Evolutionary conservation across 30 jellyfish, hydroid and myxozoan species (phyloP).

Genomic region (Aurelia sp.): DNA sequence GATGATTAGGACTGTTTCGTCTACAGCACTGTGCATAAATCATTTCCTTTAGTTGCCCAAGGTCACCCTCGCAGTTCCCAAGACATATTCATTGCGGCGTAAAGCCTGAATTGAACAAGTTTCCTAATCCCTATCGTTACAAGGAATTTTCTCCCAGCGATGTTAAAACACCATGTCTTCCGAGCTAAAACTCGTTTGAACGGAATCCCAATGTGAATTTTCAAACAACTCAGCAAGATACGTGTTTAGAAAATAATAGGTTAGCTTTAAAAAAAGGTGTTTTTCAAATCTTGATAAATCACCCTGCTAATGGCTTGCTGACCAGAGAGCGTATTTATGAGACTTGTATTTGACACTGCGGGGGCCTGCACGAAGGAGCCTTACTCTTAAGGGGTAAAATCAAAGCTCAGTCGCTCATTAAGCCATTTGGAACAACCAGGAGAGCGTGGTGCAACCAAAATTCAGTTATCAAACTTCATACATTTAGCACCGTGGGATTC

Average conservation of each 20-base stretch:
- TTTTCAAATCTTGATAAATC: neutral
- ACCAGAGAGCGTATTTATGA: no score
- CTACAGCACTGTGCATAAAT: no score
- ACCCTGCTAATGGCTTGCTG: neutral
- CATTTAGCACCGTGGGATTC: no score
- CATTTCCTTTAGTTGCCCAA: neutral
- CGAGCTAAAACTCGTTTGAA: slow-evolving; percentile 37
- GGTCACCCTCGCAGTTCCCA: slow-evolving; percentile 53
- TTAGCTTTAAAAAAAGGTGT: slow-evolving; percentile 22
- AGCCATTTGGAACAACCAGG: no score
- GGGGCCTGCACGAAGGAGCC: no score
- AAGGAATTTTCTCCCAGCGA: slow-evolving; percentile 63
- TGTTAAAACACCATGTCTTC: slow-evolving; percentile 64
- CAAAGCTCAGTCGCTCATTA: no score
- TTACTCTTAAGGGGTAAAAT: no score
- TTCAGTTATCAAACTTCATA: no score
- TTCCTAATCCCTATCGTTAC: slow-evolving; percentile 51
- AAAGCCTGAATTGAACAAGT: slow-evolving; percentile 41
- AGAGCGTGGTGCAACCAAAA: no score
- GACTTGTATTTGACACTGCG: no score
- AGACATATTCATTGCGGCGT: slow-evolving; percentile 29
- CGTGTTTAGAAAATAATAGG: slow-evolving; percentile 38
- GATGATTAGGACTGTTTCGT: no score
- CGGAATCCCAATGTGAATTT: slow-evolving; percentile 60
- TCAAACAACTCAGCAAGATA: slow-evolving; percentile 63